Evolutionary conservation across 2,888 invertebrate species (phyloP).

Genomic region (Netelia inedita): DNA sequence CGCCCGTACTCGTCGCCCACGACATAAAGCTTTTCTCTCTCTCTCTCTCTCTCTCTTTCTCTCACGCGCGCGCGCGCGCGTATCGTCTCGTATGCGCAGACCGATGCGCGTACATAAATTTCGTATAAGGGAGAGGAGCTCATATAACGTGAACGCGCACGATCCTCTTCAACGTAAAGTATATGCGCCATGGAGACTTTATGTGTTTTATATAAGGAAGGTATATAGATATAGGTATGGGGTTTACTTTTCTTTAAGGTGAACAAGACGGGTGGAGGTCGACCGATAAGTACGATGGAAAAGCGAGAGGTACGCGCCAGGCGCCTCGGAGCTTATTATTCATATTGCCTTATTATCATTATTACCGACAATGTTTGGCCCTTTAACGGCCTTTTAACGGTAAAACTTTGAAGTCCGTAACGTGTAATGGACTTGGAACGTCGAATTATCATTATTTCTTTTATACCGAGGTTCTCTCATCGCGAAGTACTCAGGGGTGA

Average conservation of each 20-base stretch:
- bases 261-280: background rate
- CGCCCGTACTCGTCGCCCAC: constrained; percentile 58
- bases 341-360: constrained; percentile 3
- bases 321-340: background rate
- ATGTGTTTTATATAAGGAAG: constrained; percentile 15
- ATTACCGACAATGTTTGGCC: background rate
- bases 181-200: constrained; percentile 22
- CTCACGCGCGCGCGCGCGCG: constrained; percentile 12
- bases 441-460: background rate
- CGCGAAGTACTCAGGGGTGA: background rate
- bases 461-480: background rate
- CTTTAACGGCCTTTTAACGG: background rate
- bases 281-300: constrained; percentile 3
- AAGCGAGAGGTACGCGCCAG: constrained; percentile 1
- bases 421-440: background rate
- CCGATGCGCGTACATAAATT: constrained; percentile 66
- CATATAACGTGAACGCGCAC: constrained; percentile 50
- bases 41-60: constrained; percentile 27
- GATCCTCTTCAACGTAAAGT: constrained; percentile 47
- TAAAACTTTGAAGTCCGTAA: background rate
- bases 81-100: constrained; percentile 19
- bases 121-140: constrained; percentile 68
- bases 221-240: constrained; percentile 7
- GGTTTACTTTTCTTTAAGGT: constrained; percentile 22
- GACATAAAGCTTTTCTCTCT: constrained; percentile 48